Conservation (phyloP, 2,113 vertebrate genomes). For the Gallinago undulata region DNA sequence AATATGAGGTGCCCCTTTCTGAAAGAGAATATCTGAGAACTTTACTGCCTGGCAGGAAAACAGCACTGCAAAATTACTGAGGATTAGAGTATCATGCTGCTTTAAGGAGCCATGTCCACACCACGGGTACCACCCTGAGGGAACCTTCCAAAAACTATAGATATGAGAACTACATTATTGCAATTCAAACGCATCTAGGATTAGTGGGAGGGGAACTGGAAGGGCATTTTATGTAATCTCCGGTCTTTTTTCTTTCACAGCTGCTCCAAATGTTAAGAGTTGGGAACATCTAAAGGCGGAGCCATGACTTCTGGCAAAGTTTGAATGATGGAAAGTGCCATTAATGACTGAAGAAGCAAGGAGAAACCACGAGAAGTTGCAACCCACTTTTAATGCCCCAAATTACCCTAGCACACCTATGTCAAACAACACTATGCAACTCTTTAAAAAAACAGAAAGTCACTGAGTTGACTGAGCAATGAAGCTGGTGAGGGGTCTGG, state of each 20-base stretch:
- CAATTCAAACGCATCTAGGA: background rate
- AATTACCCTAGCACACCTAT: background rate
- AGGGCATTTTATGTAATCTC: background rate
- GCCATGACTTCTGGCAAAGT: background rate
- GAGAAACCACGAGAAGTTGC: background rate
- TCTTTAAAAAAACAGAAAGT: background rate
- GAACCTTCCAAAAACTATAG: background rate
- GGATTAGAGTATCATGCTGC: background rate
- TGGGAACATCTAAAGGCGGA: background rate
- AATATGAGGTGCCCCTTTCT: background rate
- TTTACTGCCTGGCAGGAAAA: background rate
- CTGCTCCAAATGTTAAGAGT: background rate
- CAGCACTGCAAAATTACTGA: background rate
- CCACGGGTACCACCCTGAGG: background rate
- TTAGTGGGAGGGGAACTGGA: background rate
- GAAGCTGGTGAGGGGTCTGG: too few relatives aligned
- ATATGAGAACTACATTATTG: background rate
- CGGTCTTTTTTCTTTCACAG: background rate
- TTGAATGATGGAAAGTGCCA: background rate
- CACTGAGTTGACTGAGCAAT: too few relatives aligned
- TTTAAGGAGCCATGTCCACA: background rate
- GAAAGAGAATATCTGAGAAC: background rate
- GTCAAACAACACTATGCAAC: background rate
- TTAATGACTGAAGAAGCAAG: background rate
- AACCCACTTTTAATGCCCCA: background rate